Evolutionary conservation across 2,888 invertebrate species (phyloP).

Genomic region (Lathronympha strigana): DNA sequence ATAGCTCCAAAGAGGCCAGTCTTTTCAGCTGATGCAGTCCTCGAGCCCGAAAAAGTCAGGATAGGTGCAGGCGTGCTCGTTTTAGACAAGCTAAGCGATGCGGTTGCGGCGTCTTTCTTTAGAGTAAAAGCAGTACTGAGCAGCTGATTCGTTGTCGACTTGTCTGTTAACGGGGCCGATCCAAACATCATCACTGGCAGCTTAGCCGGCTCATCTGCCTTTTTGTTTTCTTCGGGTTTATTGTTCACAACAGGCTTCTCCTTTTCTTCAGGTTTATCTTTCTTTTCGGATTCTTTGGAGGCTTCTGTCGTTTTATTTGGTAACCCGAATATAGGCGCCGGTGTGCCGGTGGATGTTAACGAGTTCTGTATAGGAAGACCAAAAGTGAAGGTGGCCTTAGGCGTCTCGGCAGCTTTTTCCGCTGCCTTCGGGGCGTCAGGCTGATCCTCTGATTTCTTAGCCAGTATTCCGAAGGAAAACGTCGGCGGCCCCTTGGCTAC

Average conservation of each 20-base stretch:
- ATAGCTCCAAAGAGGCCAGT: constrained; percentile 51
- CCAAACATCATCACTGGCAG: constrained; percentile 21
- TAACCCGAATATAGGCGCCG: constrained; percentile 43
- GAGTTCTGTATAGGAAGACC: constrained; percentile 59
- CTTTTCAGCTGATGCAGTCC: constrained; percentile 41
- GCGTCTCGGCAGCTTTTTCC: constrained; percentile 47
- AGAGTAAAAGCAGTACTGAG: constrained; percentile 26
- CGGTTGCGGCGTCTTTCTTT: constrained; percentile 38
- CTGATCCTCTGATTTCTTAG: constrained; percentile 51
- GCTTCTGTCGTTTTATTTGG: constrained; percentile 43
- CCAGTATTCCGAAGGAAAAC: constrained; percentile 56
- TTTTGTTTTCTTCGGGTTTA: constrained; percentile 20
- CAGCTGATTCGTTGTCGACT: constrained; percentile 13
- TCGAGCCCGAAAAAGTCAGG: constrained; percentile 50
- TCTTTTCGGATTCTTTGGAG: constrained; percentile 46
- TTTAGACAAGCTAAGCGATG: constrained; percentile 25
- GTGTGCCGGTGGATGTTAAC: constrained; percentile 25
- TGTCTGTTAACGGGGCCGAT: constrained; percentile 7
- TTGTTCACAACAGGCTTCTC: constrained; percentile 47
- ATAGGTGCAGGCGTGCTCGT: constrained; percentile 45
- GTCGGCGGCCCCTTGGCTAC: constrained; percentile 59
- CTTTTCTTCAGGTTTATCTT: constrained; percentile 60
- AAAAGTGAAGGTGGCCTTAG: constrained; percentile 61
- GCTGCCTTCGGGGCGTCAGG: constrained; percentile 41
- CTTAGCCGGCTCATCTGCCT: constrained; percentile 12